Base-by-base conservation (phyloP, 1,140 invertebrate species). In the Camponotus pennsylvanicus region DNA sequence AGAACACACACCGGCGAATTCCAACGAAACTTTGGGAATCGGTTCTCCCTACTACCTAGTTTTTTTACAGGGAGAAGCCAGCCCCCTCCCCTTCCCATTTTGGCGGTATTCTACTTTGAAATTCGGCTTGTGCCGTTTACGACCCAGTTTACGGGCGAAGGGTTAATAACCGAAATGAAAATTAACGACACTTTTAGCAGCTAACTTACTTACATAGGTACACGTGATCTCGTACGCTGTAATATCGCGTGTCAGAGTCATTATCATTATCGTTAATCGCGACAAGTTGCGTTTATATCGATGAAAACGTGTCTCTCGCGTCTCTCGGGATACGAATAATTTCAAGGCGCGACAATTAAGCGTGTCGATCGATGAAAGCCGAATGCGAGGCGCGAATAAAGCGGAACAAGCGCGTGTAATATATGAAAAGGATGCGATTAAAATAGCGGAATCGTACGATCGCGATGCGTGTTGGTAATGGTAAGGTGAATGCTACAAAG, bases 351-450 rank as follows among this genome's bases (percentile, higher is more conserved):
- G 27, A 83, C 37, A 73, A 83, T 75, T 75, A 75, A 75, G 69
- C 79, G 67, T 5, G 18, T 13, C 67, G 27, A 83, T 83, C 77
- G 77, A 69, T 61, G 79, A 75, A 83, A 75, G 69, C 42, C 40
- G 32, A 52, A 52, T 45, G 69, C 27, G 67, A 82, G 61, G 73
- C 40, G 67, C 79, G 79, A 18, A 82, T 73, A 83, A 83, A 73
- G 69, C 69, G 79, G 55, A 75, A 27, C 52, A 73, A 71, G 61
- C 67, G 67, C 55, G 73, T 59, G 15, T 45, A 61, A 75, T 61
- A 49, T 61, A 61, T 61, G 79, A 75, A 64, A 73, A 83, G 79
- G 69, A 83, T 83, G 55, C 79, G 75, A 83, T 83, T 83, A 75
- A 75, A 75, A 83, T 83, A 83, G 79, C 69, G 79, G 79, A 83